Conservation (phyloP, 2,888 invertebrate genomes). For the Macrosiphum euphorbiae region DNA sequence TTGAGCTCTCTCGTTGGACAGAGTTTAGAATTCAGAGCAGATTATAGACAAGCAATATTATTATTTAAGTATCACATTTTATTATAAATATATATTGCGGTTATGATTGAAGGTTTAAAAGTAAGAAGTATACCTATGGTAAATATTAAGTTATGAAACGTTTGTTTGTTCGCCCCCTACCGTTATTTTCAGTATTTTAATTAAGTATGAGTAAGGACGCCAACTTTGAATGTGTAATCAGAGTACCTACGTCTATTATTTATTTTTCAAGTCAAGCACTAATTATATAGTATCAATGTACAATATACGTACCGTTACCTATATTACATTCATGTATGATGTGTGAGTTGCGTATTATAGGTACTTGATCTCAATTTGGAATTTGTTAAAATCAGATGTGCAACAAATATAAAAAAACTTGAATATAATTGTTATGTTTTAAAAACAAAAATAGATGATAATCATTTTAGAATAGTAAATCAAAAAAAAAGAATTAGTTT, state of each 20-base stretch:
- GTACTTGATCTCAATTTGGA: constrained; percentile 24
- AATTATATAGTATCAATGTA: background rate
- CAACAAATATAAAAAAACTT: constrained; percentile 30
- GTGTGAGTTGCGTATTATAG: background rate
- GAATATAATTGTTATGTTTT: background rate
- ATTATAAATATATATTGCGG: too few relatives aligned
- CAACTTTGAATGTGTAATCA: background rate
- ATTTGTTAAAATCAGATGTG: constrained; percentile 29
- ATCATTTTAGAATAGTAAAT: background rate
- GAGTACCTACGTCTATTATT: background rate
- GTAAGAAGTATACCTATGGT: too few relatives aligned
- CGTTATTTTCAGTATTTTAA: too few relatives aligned
- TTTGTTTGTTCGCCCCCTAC: too few relatives aligned
- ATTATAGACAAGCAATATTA: too few relatives aligned
- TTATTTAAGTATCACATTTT: too few relatives aligned
- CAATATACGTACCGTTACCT: background rate
- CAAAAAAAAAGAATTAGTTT: background rate
- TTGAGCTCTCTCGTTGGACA: too few relatives aligned
- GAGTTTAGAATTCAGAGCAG: too few relatives aligned
- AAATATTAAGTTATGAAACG: too few relatives aligned
- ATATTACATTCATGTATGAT: background rate
- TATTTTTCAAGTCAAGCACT: too few relatives aligned
- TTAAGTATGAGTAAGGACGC: background rate
- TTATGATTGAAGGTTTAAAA: too few relatives aligned
- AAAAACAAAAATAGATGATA: constrained; percentile 42